phyloP scores from a whole-genome alignment of 2,888 invertebrate genomes.

The Brassicogethes aeneus region DNA sequence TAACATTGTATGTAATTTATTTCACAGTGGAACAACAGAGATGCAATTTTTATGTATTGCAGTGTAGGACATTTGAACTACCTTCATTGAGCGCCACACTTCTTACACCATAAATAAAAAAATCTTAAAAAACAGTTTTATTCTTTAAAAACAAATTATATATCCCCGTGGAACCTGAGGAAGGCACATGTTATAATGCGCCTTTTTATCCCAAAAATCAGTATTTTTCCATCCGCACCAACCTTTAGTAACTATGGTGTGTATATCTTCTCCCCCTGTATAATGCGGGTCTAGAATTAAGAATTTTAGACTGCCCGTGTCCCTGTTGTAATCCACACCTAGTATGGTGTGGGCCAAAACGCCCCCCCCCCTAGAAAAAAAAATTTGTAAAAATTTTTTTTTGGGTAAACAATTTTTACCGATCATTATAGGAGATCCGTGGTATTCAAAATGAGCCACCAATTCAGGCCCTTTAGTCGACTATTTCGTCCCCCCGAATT shows the following conservation, averaged over 20 bases:
- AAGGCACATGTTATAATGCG: constrained; percentile 95
- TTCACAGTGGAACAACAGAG: no score
- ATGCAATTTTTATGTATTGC: no score
- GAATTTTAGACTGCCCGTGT: constrained; percentile 74
- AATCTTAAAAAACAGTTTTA: no score
- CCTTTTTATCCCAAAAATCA: constrained; percentile 91
- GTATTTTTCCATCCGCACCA: constrained; percentile 97
- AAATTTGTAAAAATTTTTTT: constrained; percentile 3
- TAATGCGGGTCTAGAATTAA: constrained; percentile 98
- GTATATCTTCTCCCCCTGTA: constrained; percentile 78
- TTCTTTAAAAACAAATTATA: no score
- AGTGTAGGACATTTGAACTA: no score
- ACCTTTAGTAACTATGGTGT: constrained; percentile 68
- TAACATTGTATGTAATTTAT: no score
- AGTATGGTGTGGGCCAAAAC: constrained; percentile 96
- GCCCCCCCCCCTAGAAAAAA: constrained; percentile 68
- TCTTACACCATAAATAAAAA: no score
- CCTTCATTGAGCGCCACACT: no score
- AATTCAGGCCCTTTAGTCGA: constrained; percentile 71
- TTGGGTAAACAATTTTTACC: constrained; percentile 44
- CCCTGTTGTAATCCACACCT: constrained; percentile 81
- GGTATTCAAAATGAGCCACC: constrained; percentile 80
- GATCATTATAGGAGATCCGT: constrained; percentile 98
- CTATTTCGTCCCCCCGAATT: no score
- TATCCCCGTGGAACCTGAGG: constrained; percentile 60